Percentiles rank a stretch among this genome's conserved stretches.
phyloP scores from a whole-genome alignment of 2,888 invertebrate genomes.

The Pyrrhia umbra region DNA sequence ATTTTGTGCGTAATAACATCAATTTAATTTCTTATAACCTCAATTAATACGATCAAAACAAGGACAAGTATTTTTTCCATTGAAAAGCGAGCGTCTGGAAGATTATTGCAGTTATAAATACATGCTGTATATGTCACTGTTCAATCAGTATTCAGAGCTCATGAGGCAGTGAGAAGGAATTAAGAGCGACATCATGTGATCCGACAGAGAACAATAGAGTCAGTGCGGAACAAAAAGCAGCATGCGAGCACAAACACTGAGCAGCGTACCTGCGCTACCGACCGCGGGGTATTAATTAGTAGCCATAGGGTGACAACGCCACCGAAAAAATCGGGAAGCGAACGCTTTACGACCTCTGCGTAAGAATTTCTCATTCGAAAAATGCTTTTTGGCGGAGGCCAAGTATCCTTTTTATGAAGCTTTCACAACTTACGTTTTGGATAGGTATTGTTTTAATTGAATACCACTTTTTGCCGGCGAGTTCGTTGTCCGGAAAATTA shows the following conservation, averaged over 20 bases:
- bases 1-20: slow-evolving; percentile 44
- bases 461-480: slow-evolving; percentile 54
- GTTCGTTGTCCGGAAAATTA: slow-evolving; percentile 81
- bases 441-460: slow-evolving; percentile 66
- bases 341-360: slow-evolving; percentile 50
- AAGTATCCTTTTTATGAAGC: slow-evolving; percentile 50
- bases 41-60: slow-evolving; percentile 58
- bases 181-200: slow-evolving; percentile 87
- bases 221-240: slow-evolving; percentile 81
- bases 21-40: slow-evolving; percentile 51
- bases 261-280: slow-evolving; percentile 71
- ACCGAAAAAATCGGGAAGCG: slow-evolving; percentile 66
- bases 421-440: slow-evolving; percentile 48
- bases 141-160: slow-evolving; percentile 85
- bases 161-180: slow-evolving; percentile 87
- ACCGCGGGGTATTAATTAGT: slow-evolving; percentile 85
- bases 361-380: slow-evolving; percentile 55
- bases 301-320: slow-evolving; percentile 83
- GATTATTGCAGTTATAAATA: slow-evolving; percentile 56
- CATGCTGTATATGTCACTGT: slow-evolving; percentile 62
- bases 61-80: slow-evolving; percentile 42
- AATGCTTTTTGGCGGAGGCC: slow-evolving; percentile 45
- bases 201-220: slow-evolving; percentile 87
- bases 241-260: slow-evolving; percentile 78
- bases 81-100: slow-evolving; percentile 40